Evolutionary conservation across 2,113 vertebrate species (phyloP).

Genomic region (Galbula dea): DNA sequence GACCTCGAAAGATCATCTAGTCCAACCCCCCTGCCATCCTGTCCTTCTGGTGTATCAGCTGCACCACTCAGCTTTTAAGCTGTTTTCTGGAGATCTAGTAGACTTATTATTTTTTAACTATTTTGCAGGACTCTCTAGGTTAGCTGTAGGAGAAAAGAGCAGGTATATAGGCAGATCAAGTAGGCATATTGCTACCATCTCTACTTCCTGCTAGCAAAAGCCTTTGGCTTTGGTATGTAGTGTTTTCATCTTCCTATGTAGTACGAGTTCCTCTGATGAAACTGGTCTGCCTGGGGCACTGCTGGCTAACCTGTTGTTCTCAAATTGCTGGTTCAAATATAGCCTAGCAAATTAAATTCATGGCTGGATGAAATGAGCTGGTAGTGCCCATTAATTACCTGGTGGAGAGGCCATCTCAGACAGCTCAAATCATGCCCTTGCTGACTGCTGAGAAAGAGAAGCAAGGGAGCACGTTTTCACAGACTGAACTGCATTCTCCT

Average conservation of each 20-base stretch:
- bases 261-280: fast-evolving
- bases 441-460: neutral
- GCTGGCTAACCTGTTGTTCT: neutral
- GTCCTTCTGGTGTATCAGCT: too few species aligned
- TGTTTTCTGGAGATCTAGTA: neutral
- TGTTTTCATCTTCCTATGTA: neutral
- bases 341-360: conserved; percentile 8
- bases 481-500: neutral
- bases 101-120: neutral
- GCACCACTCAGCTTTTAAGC: too few species aligned
- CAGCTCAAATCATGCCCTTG: neutral
- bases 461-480: neutral
- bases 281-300: neutral
- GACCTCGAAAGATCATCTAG: too few species aligned
- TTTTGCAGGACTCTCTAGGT: neutral
- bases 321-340: neutral
- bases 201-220: neutral
- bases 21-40: too few species aligned
- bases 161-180: neutral
- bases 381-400: neutral
- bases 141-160: neutral
- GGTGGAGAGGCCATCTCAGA: neutral
- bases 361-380: neutral
- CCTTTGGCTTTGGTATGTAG: neutral
- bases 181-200: neutral